Evolutionary conservation across 2,888 invertebrate genomes (phyloP).

Genomic region (Hololepta plana): DNA sequence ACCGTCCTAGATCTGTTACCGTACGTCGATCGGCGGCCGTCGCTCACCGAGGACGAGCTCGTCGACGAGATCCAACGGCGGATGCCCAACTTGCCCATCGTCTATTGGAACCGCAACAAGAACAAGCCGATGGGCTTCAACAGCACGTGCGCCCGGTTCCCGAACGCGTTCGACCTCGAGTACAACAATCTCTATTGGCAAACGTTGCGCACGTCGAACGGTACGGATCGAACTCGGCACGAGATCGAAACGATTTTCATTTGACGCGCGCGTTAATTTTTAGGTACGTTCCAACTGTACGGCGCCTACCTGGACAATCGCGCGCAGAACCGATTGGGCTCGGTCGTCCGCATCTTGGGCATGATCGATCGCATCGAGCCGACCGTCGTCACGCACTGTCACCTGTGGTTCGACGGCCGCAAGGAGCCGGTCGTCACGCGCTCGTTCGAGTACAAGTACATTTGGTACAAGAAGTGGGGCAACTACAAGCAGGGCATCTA

Average conservation of each 20-base stretch:
- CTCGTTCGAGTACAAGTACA: conserved; percentile 79
- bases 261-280: no score
- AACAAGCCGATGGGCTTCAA: conserved; percentile 52
- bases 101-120: conserved; percentile 70
- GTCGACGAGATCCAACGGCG: conserved; percentile 61
- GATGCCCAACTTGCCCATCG: conserved; percentile 68
- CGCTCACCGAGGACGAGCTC: conserved; percentile 52
- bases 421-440: conserved; percentile 66
- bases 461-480: conserved; percentile 90
- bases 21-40: conserved; percentile 38
- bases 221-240: no score
- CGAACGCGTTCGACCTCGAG: conserved; percentile 76
- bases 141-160: conserved; percentile 66
- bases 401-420: conserved; percentile 76
- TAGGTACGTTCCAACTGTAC: conserved; percentile 78
- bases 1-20: conserved; percentile 31
- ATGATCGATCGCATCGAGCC: conserved; percentile 86
- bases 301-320: conserved; percentile 80
- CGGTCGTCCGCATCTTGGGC: conserved; percentile 60
- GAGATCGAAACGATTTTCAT: no score
- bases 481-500: conserved; percentile 82
- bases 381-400: conserved; percentile 63
- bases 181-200: conserved; percentile 93
- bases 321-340: conserved; percentile 58
- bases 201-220: conserved; percentile 59